Evolutionary conservation across 2,113 vertebrate species (phyloP), one percentile per base, ranked within the genome.

Genomic region (Cynoglossus semilaevis): DNA sequence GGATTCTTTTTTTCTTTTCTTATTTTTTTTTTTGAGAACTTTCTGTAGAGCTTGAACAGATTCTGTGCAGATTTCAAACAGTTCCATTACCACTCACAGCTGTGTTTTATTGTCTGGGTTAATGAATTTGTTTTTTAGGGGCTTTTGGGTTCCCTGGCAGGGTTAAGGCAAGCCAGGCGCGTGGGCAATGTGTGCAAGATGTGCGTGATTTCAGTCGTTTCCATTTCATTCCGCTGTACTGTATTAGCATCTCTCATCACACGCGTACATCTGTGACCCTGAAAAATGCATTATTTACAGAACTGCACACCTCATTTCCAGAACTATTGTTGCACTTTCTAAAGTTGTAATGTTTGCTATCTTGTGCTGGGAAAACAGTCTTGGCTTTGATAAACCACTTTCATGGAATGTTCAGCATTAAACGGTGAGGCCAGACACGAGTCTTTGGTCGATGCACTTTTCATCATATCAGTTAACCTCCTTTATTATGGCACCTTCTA

Each of bases 101-200:
- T 89, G 84, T 70, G 70, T 83, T 88, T 88, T 84, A 87, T 89
- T 83, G 79, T 85, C 70, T 65, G 74, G 74, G 69, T 78, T 90
- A 89, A 90, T 88, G 61, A 85, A 82, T 88, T 88, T 87, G 79
- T 90, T 88, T 88, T 87, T 79, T 81, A 80, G 82, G 64, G 76
- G 67, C 77, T 84, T 84, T 78, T 76, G 44, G 76, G 80, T 83
- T 87, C 80, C 84, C 67, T 84, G 76, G 85, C 78, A 83, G 79
- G 63, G 76, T 49, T 63, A 70, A 77, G 76, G 67, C 59, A 18
- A 76, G 79, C 72, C 59, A 67, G 73, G 78, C 68, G 45, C 52
- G 76, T 84, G 83, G 77, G 73, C 75, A 76, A 17, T 70, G 43
- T 73, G 54, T 67, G 67, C 43, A 3, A 55, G 46, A 69, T 65